Evolutionary conservation across 2,797 vertebrate genomes (phyloP).

Genomic region (Martes flavigula): DNA sequence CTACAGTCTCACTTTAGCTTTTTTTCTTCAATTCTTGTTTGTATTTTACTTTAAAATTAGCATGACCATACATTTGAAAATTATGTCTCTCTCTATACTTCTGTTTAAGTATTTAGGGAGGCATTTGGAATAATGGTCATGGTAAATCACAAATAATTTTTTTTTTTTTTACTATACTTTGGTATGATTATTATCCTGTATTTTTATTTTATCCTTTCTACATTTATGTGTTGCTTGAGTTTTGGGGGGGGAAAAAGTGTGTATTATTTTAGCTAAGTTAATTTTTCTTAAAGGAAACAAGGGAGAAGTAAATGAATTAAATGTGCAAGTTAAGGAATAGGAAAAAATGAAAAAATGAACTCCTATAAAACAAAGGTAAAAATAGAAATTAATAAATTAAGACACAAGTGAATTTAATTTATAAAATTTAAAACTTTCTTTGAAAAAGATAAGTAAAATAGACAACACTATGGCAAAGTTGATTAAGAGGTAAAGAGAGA

Average conservation of each 20-base stretch:
- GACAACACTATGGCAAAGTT: neutral
- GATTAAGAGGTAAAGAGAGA: neutral
- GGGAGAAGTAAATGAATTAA: neutral
- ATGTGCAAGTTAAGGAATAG: neutral
- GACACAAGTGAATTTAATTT: neutral
- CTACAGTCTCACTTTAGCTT: neutral
- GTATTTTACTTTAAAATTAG: neutral
- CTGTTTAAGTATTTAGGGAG: neutral
- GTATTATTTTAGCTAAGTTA: neutral
- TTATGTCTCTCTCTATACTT: neutral
- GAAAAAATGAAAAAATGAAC: neutral
- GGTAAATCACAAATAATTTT: neutral
- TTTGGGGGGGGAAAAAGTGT: neutral
- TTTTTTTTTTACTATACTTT: neutral
- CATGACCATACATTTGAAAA: neutral
- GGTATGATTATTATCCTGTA: neutral
- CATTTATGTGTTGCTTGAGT: neutral
- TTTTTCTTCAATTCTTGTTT: neutral
- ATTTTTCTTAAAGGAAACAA: neutral
- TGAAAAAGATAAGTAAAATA: neutral
- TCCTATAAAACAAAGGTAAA: neutral
- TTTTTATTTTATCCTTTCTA: neutral
- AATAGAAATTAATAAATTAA: neutral
- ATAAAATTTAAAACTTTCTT: neutral
- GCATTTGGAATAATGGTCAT: neutral